Evolutionary conservation across 2,888 invertebrate species (phyloP).

Genomic region (Caenorhabditis zanzibari): DNA sequence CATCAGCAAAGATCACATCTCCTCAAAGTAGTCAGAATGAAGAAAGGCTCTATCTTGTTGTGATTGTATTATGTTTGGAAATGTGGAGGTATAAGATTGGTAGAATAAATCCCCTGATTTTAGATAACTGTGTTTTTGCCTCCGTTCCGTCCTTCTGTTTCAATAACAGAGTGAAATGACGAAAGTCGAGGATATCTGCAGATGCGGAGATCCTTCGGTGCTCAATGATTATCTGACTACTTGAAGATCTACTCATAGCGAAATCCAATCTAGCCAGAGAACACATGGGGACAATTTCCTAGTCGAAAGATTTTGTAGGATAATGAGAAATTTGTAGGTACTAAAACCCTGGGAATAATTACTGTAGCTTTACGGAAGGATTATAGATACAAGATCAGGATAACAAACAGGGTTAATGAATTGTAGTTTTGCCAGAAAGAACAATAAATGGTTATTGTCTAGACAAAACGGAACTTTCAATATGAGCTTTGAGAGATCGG

Average conservation of each 20-base stretch:
- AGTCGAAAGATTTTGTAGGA: neutral
- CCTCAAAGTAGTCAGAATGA: conserved; percentile 8
- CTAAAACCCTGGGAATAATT: neutral
- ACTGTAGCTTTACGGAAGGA: neutral
- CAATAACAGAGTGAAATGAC: neutral
- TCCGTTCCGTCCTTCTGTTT: neutral
- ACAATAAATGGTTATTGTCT: neutral
- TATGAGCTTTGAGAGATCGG: neutral
- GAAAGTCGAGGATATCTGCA: neutral
- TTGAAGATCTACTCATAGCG: neutral
- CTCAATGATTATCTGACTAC: conserved; percentile 1
- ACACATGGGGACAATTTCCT: neutral
- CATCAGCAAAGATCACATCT: conserved; percentile 10
- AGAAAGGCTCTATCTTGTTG: conserved; percentile 4
- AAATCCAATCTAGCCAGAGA: neutral
- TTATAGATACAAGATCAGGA: neutral
- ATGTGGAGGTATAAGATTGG: conserved; percentile 20
- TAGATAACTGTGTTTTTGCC: conserved; percentile 12
- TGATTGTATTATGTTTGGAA: neutral
- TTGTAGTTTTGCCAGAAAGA: neutral
- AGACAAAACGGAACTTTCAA: neutral
- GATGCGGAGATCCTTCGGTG: neutral
- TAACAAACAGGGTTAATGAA: neutral
- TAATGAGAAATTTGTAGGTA: neutral
- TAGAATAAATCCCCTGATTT: conserved; percentile 19